Evolutionary conservation across 2,113 vertebrate species (phyloP).

Genomic region (Laticauda laticaudata): DNA sequence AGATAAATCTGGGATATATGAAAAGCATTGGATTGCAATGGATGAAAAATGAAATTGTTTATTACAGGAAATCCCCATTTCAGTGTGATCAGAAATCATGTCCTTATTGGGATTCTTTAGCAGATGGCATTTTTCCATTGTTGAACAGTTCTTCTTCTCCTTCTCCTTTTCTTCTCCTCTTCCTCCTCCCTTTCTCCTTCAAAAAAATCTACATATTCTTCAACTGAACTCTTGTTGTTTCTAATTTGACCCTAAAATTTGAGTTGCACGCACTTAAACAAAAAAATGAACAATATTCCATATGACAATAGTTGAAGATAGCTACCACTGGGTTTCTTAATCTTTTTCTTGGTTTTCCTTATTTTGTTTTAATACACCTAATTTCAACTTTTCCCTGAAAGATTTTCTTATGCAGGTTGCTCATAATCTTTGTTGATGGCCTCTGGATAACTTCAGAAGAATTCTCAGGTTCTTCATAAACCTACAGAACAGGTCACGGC

Average conservation of each 20-base stretch:
- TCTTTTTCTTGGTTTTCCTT: not conserved
- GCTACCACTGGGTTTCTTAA: not conserved
- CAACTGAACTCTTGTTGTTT: not conserved
- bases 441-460: not conserved
- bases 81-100: not conserved
- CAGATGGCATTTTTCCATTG: too few relatives aligned
- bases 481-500: not conserved
- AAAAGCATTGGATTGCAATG: not conserved
- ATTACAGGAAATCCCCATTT: not conserved
- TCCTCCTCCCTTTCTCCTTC: too few relatives aligned
- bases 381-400: not conserved
- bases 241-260: not conserved
- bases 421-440: not conserved
- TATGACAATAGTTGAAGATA: not conserved
- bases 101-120: not conserved
- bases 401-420: not conserved
- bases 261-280: not conserved
- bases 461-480: not conserved
- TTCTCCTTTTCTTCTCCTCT: too few relatives aligned
- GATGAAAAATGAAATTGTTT: not conserved
- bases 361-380: not conserved
- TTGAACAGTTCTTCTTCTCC: not conserved
- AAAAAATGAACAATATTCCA: not conserved
- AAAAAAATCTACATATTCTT: not conserved
- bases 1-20: not conserved